Evolutionary conservation across 2,888 invertebrate genomes (phyloP), one percentile per base, ranked within the genome.

Genomic region (Euplagia quadripunctaria): DNA sequence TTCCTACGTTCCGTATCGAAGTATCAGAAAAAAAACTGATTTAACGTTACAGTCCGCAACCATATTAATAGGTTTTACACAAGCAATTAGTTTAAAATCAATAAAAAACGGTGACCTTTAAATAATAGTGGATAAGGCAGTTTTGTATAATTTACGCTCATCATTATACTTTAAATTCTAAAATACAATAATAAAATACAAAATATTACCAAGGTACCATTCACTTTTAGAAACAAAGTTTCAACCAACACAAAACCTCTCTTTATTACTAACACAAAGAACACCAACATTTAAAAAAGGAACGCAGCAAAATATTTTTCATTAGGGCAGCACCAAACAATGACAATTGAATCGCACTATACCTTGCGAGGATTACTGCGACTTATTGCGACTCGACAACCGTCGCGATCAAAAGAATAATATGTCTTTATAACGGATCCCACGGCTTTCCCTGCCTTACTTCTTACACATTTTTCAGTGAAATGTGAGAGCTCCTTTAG

Each of bases 381-480:
- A 92, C 92, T 93, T 93, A 93, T 93, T 91, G 92, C 92, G 90
- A 87, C 87, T 81, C 89, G 89, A 92, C 93, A 92, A 91, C 90
- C 93, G 89, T 93, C 90, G 89, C 88, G 89, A 90, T 94, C 94
- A 94, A 94, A 95, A 94, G 95, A 95, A 95, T 95, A 95, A 95
- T 95, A 95, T 94, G 94, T 95, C 95, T 95, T 95, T 95, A 95
- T 95, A 95, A 92, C 90, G 90, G 91, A 94, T 93, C 92, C 91
- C 90, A 87, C 87, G 91, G 94, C 94, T 94, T 94, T 94, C 92
- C 92, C 87, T 91, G 93, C 93, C 91, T 93, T 92, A 94, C 93
- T 93, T 88, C 89, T 92, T 94, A 92, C 93, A 93, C 94, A 93
- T 93, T 94, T 93, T 95, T 94, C 94, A 94, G 93, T 94, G 90